These are phyloP conservation scores for Myrmecophaga tridactyla DNA, from an alignment of 2,113 vertebrate species.

Conservation along the genomic window DNA sequence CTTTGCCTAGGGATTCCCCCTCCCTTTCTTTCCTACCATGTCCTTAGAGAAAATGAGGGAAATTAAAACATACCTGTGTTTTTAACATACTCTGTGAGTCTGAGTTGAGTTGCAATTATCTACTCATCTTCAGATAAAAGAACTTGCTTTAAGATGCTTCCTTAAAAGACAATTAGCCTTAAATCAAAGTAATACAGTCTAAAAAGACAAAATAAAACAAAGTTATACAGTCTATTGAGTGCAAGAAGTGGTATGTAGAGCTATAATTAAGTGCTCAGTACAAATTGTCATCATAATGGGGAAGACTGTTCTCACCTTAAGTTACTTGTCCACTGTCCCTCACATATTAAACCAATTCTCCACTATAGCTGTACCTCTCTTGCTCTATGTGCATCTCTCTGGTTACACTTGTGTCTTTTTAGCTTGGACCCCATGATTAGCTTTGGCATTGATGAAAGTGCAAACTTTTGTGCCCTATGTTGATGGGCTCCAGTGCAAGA, in stretches of 20 bases:
- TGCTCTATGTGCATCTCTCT: not conserved
- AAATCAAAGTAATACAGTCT: not conserved
- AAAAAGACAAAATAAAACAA: too few relatives aligned
- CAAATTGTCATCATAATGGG: not conserved
- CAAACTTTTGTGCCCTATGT: not conserved
- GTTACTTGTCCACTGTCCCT: not conserved
- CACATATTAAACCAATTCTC: not conserved
- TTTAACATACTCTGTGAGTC: not conserved
- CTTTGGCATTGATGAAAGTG: too few relatives aligned
- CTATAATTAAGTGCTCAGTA: not conserved
- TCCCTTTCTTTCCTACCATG: not conserved
- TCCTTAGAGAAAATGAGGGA: not conserved
- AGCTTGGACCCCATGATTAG: not conserved
- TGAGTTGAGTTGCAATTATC: not conserved
- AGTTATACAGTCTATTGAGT: too few relatives aligned
- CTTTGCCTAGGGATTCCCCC: not conserved
- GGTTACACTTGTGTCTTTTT: conserved; percentile 1
- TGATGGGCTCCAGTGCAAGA: not conserved
- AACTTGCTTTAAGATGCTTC: not conserved
- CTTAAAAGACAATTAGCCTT: conserved; percentile 26
- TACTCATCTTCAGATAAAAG: conserved; percentile 5
- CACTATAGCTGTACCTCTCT: not conserved
- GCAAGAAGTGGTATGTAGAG: not conserved
- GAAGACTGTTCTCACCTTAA: not conserved
- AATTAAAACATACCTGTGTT: not conserved